A percentile compares a stretch with the other conserved stretches of the same genome.
phyloP scores from a whole-genome alignment of 2,113 vertebrate genomes.

The Etheostoma spectabile region DNA sequence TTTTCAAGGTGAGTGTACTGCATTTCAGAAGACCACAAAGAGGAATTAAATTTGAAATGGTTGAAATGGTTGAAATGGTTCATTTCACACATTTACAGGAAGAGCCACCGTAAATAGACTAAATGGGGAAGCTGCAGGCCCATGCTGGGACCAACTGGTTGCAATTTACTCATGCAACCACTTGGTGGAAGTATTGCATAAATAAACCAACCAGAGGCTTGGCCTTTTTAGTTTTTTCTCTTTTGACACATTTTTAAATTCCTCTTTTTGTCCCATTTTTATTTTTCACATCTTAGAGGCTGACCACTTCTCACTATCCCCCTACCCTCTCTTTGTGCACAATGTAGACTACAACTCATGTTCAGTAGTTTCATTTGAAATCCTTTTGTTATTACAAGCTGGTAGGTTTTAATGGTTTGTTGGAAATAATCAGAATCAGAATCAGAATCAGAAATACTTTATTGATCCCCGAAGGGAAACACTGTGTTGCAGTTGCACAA shows the following conservation, averaged over 20 bases:
- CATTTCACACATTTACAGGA: background rate
- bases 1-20: background rate
- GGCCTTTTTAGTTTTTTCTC: background rate
- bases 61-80: too few species aligned
- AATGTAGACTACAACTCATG: background rate
- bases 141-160: background rate
- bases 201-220: background rate
- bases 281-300: background rate
- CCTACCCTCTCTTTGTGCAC: background rate
- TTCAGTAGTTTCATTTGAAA: background rate
- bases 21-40: background rate
- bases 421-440: too few species aligned
- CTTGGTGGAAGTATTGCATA: constrained; percentile 67
- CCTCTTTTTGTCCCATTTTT: background rate
- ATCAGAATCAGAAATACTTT: too few species aligned
- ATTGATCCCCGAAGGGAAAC: too few species aligned
- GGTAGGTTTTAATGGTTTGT: background rate
- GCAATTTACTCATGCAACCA: constrained; percentile 55
- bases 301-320: background rate
- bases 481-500: too few species aligned
- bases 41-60: too few species aligned
- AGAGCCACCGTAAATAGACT: background rate
- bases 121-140: background rate
- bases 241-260: background rate
- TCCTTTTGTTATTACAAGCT: background rate